Evolutionary conservation across 2,888 invertebrate species (phyloP).

Genomic region (Tipula unca): DNA sequence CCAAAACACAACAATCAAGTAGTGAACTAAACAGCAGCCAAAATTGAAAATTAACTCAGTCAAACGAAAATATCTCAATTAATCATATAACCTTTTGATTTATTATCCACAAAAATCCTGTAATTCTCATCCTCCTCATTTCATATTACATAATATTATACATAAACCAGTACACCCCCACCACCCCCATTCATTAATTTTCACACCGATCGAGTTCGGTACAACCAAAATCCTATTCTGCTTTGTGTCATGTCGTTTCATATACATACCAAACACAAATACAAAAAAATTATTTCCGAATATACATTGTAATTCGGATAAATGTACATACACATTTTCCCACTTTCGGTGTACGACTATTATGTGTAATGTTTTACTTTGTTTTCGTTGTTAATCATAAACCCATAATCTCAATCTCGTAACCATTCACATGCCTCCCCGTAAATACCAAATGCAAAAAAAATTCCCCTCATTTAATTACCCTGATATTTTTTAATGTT

Average conservation of each 20-base stretch:
- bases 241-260: background rate
- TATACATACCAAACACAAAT: background rate
- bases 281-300: background rate
- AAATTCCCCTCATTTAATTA: background rate
- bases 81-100: conserved; percentile 19
- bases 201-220: background rate
- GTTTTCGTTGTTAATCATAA: conserved; percentile 1
- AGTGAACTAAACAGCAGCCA: background rate
- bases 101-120: conserved; percentile 1
- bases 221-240: background rate
- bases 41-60: conserved; percentile 14
- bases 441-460: background rate
- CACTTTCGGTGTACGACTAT: background rate
- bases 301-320: background rate
- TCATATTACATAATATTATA: background rate
- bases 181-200: background rate
- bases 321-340: too few species aligned
- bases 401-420: background rate
- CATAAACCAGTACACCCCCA: background rate
- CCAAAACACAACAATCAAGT: background rate
- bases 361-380: conserved; percentile 1
- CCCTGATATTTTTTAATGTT: background rate
- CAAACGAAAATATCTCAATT: conserved; percentile 17
- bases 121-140: background rate
- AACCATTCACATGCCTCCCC: background rate